A percentile compares a stretch with the other conserved stretches of the same genome.
Conservation (phyloP, 2,888 invertebrate species). For the Acleris laterana region DNA sequence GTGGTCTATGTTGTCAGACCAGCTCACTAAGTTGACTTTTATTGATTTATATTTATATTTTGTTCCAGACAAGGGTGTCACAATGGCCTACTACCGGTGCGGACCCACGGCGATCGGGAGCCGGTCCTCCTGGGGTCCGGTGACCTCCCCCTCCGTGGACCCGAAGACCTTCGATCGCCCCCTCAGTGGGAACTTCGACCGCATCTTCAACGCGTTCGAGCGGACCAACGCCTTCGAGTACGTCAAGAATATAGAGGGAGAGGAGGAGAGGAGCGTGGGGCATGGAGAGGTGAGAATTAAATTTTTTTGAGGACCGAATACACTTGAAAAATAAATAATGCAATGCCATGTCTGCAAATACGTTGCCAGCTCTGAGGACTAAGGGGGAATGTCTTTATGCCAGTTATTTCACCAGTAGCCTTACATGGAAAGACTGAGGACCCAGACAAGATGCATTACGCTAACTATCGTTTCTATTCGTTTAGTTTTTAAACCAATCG, state of each 20-base stretch:
- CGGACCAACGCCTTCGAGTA: constrained; percentile 80
- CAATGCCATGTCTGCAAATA: too few relatives aligned
- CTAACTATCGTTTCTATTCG: too few relatives aligned
- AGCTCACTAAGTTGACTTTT: too few relatives aligned
- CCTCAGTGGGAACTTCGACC: constrained; percentile 77
- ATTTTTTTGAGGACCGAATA: too few relatives aligned
- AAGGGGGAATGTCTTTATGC: too few relatives aligned
- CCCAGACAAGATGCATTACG: too few relatives aligned
- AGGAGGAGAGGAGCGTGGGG: constrained; percentile 66
- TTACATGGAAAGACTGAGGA: too few relatives aligned
- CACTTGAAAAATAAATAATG: too few relatives aligned
- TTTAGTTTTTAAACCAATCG: too few relatives aligned
- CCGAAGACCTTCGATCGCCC: constrained; percentile 71
- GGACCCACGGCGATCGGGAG: constrained; percentile 77
- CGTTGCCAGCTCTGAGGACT: too few relatives aligned
- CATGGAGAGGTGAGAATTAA: constrained; percentile 63
- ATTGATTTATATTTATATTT: background rate
- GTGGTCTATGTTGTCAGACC: too few relatives aligned
- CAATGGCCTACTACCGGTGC: constrained; percentile 77
- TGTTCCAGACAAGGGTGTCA: constrained; percentile 51
- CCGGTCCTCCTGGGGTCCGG: constrained; percentile 86
- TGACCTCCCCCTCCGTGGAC: constrained; percentile 73
- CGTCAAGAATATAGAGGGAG: constrained; percentile 49
- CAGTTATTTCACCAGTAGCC: too few relatives aligned
- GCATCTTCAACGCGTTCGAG: constrained; percentile 81